phyloP scores from a whole-genome alignment of 2,888 invertebrate genomes.

The Athalia circularis region DNA sequence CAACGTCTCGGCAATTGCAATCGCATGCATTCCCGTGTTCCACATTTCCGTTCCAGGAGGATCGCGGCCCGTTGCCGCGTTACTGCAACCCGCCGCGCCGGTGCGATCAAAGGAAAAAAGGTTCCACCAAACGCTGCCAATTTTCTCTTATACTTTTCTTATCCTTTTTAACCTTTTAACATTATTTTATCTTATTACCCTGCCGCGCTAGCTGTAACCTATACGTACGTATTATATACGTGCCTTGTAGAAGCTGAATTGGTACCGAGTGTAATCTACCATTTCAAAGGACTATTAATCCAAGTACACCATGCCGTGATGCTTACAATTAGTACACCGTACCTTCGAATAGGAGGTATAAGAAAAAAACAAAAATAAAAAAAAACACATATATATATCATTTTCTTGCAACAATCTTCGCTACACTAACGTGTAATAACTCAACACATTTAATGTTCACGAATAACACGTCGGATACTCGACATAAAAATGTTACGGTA shows the following conservation, averaged over 20 bases:
- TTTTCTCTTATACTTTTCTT: slow-evolving; percentile 20
- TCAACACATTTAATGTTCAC: not conserved
- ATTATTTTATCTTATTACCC: not conserved
- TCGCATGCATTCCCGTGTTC: slow-evolving; percentile 42
- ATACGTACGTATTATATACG: too few species aligned
- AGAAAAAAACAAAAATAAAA: too few species aligned
- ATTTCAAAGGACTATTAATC: slow-evolving; percentile 24
- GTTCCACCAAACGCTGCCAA: slow-evolving; percentile 37
- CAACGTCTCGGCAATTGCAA: slow-evolving; percentile 32
- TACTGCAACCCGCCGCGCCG: not conserved
- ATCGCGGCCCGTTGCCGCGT: not conserved
- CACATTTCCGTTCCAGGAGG: slow-evolving; percentile 36
- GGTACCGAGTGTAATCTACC: slow-evolving; percentile 4
- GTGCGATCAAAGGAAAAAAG: slow-evolving; percentile 37
- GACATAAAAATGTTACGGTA: too few species aligned
- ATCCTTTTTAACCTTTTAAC: not conserved
- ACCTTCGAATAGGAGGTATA: too few species aligned
- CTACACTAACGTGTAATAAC: too few species aligned
- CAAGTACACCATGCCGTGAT: slow-evolving; percentile 19
- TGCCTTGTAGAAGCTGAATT: too few species aligned
- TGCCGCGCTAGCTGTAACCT: not conserved
- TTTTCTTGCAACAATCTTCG: too few species aligned
- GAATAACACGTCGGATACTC: too few species aligned
- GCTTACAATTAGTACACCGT: not conserved
- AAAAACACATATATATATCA: too few species aligned